These are phyloP conservation scores for Zosterops japonicus DNA, from an alignment of 2,113 vertebrate species.

Conservation along the genomic window DNA sequence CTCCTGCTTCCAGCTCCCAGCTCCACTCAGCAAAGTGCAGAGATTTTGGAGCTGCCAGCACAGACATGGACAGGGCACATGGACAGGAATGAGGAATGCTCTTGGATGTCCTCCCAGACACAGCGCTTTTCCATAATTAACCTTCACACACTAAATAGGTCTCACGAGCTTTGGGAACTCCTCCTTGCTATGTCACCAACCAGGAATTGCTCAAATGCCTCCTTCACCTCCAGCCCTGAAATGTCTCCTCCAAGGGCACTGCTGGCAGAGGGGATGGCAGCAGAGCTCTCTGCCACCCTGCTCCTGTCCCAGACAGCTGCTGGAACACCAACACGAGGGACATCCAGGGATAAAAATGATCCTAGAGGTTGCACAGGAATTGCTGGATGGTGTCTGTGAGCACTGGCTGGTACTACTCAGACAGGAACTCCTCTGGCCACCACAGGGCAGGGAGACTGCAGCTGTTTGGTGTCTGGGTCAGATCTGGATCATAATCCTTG, in stretches of 20 bases:
- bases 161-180: background rate
- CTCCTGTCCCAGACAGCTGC: background rate
- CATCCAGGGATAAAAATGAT: rapidly evolving
- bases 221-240: background rate
- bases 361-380: background rate
- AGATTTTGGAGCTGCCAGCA: background rate
- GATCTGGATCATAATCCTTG: background rate
- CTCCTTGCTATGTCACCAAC: background rate
- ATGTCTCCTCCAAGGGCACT: background rate
- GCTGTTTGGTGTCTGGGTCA: background rate
- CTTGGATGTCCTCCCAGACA: background rate
- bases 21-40: background rate
- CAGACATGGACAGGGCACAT: background rate
- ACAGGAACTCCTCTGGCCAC: background rate
- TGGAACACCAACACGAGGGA: rapidly evolving
- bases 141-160: background rate
- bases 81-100: background rate
- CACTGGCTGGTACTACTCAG: rapidly evolving
- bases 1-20: background rate
- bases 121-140: background rate
- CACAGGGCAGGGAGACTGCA: rapidly evolving
- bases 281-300: rapidly evolving
- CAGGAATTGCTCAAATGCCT: background rate
- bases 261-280: background rate
- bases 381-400: rapidly evolving